Evolutionary conservation across 1,140 invertebrate genomes (phyloP).

Genomic region (Agrypnia vestita): DNA sequence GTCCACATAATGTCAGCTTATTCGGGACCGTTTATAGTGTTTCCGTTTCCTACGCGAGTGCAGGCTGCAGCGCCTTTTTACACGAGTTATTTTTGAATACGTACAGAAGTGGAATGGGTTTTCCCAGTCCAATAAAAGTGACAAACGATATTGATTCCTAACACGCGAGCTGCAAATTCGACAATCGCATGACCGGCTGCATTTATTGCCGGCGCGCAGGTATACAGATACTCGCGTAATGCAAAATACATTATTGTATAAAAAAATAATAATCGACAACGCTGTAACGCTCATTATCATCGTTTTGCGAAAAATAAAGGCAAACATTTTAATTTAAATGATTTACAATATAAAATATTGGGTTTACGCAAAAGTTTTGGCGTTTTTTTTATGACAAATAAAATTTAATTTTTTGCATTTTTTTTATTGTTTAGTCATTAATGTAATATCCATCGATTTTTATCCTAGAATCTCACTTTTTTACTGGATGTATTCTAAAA

Average conservation of each 20-base stretch:
- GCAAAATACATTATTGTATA: slow-evolving; percentile 57
- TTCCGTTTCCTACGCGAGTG: neutral
- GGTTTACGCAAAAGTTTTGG: too few relatives aligned
- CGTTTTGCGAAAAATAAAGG: too few relatives aligned
- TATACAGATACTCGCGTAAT: slow-evolving; percentile 49
- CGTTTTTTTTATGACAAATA: too few relatives aligned
- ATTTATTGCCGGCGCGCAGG: slow-evolving; percentile 38
- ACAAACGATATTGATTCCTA: slow-evolving; percentile 61
- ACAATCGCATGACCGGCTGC: slow-evolving; percentile 58
- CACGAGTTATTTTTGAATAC: slow-evolving; percentile 47
- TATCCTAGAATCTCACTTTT: too few relatives aligned
- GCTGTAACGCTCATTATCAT: too few relatives aligned
- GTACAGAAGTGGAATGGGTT: slow-evolving; percentile 34
- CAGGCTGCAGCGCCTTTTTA: slow-evolving; percentile 42
- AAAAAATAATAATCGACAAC: too few relatives aligned
- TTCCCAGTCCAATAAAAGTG: slow-evolving; percentile 56
- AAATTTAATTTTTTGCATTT: too few relatives aligned
- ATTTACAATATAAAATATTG: too few relatives aligned
- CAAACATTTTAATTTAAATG: too few relatives aligned
- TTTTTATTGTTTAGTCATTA: too few relatives aligned
- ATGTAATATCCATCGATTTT: too few relatives aligned
- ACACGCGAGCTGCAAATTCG: slow-evolving; percentile 60
- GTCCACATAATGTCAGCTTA: slow-evolving; percentile 4
- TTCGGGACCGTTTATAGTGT: neutral
- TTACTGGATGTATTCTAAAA: too few relatives aligned